Base-by-base conservation (phyloP, 1,140 invertebrate genomes). In the Drosophila ironensis region DNA sequence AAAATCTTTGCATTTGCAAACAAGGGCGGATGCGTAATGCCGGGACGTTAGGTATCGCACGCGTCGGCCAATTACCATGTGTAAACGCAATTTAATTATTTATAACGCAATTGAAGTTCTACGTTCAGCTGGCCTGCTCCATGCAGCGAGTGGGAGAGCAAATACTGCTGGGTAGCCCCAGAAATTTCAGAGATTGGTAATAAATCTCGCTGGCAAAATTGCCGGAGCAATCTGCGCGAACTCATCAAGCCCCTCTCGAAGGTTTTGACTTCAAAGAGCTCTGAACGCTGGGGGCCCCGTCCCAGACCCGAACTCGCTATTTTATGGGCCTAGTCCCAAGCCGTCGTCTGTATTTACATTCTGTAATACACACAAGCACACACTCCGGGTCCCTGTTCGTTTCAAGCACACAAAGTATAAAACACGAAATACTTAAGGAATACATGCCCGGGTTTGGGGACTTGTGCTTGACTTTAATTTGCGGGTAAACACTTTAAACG, bases 401-500 rank as follows among this genome's bases (percentile, higher is more conserved):
- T 68, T 40, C 42, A 9, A 48, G 28, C 45, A 19, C 48, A 24
- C 45, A 44, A 53, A 53, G 42, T 56, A 60, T 60, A 42, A 47
- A 66, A 67, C 51, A 46, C 63, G 12, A 57, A 48, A 52, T 52
- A 50, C 41, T 50, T 45, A 33, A 52, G 40, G 28, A 54, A 12
- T 8, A n/a, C 17, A 33, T 16, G 9, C 4, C n/a, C 22, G 3
- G 41, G 41, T 19, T 0, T 6, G 41, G 41, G 24, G 38, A 48
- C 57, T 63, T 63, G 59, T 64, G 75, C 75, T 77, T 77, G 77
- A 84, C 78, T 82, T 82, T 84, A 82, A 82, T 82, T 82, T 84
- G 68, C 71, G 78, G 78, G 78, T 78, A 84, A 84, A 84, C 80
- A 84, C 80, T 86, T 84, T 84, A 84, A 84, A 71, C 60, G 59